These are phyloP conservation scores for Liasis olivaceus DNA, from an alignment of 2,797 vertebrate genomes.

Conservation along the genomic window DNA sequence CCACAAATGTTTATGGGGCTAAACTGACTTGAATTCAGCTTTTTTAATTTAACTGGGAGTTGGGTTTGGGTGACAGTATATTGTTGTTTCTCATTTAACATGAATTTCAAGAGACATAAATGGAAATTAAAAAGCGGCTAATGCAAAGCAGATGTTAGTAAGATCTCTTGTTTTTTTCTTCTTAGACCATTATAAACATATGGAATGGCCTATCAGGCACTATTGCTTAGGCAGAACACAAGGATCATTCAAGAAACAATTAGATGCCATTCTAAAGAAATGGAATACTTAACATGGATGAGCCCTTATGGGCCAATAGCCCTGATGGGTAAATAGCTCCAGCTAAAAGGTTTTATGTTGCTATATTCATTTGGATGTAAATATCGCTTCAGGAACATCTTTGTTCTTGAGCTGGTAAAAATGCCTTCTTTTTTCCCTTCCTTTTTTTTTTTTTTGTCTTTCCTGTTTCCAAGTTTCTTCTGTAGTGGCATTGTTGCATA, in stretches of 20 bases:
- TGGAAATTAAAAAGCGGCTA: slow-evolving; percentile 64
- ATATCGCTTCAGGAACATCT: slow-evolving; percentile 46
- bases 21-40: slow-evolving; percentile 6
- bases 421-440: neutral
- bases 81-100: slow-evolving; percentile 48
- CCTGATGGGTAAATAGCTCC: slow-evolving; percentile 64
- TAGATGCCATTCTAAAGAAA: slow-evolving; percentile 70
- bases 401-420: slow-evolving; percentile 16
- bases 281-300: slow-evolving; percentile 73
- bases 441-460: neutral
- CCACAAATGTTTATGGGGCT: neutral
- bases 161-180: slow-evolving; percentile 55
- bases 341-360: slow-evolving; percentile 50
- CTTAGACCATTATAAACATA: slow-evolving; percentile 75
- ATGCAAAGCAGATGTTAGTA: slow-evolving; percentile 71
- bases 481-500: neutral
- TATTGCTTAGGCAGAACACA: slow-evolving; percentile 74
- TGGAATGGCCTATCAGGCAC: slow-evolving; percentile 71
- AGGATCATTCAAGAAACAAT: slow-evolving; percentile 73
- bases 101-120: slow-evolving; percentile 64
- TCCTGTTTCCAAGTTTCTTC: neutral
- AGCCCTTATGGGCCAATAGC: slow-evolving; percentile 68
- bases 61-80: slow-evolving; percentile 13
- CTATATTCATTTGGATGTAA: slow-evolving; percentile 65
- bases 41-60: neutral